A percentile compares a stretch with the other conserved stretches of the same genome.
phyloP scores from a whole-genome alignment of 2,113 vertebrate genomes.

The Bothrops jararaca region DNA sequence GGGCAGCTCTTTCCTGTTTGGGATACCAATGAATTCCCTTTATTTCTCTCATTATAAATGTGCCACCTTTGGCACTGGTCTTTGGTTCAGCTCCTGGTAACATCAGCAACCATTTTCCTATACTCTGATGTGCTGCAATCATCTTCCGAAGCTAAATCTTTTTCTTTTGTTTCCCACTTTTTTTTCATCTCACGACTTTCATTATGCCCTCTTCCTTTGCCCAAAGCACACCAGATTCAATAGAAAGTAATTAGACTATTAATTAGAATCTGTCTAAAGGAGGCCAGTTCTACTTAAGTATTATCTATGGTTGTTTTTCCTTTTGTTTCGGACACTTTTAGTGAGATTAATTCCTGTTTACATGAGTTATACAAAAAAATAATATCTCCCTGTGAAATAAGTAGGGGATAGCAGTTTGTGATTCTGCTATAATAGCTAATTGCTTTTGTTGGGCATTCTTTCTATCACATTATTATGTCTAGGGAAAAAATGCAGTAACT shows the following conservation, averaged over 20 bases:
- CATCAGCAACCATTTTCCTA: constrained; percentile 65
- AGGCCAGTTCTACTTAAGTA: constrained; percentile 39
- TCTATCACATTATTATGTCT: neutral
- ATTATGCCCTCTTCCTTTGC: neutral
- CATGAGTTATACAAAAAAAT: constrained; percentile 38
- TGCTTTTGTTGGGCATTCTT: neutral
- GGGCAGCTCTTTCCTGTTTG: constrained; percentile 60
- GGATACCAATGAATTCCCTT: constrained; percentile 61
- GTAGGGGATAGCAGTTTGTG: neutral
- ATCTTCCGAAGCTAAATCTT: constrained; percentile 63
- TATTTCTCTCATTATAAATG: constrained; percentile 65
- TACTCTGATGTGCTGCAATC: constrained; percentile 61
- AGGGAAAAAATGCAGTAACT: neutral
- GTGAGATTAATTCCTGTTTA: constrained; percentile 43
- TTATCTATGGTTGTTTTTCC: constrained; percentile 38
- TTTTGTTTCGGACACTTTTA: constrained; percentile 41
- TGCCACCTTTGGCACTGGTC: constrained; percentile 55
- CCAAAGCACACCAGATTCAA: constrained; percentile 64
- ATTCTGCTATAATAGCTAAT: neutral
- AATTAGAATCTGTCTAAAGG: constrained; percentile 73
- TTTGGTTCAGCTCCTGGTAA: constrained; percentile 64
- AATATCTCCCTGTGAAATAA: constrained; percentile 11
- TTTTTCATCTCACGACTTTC: constrained; percentile 19
- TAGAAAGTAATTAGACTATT: constrained; percentile 80
- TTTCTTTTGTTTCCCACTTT: constrained; percentile 47